phyloP scores from a whole-genome alignment of 2,113 vertebrate species.

The Aramus guarauna region DNA sequence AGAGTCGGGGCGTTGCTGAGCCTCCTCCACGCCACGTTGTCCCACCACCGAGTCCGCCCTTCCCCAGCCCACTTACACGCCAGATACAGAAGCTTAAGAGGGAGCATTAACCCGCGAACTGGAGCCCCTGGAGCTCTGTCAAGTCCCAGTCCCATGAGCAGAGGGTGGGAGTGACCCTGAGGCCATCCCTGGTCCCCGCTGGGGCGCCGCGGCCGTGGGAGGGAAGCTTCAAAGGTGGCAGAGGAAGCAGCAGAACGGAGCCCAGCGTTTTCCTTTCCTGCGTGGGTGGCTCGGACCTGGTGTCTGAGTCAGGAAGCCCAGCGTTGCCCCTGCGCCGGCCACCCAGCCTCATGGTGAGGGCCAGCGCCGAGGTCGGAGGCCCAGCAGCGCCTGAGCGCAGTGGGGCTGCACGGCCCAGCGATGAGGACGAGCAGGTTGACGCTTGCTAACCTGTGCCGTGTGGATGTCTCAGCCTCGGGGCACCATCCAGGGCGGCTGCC shows the following conservation, averaged over 20 bases:
- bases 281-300: not conserved
- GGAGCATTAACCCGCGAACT: not conserved
- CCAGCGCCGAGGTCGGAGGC: accelerated
- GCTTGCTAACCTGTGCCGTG: not conserved
- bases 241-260: not conserved
- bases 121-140: not conserved
- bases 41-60: not conserved
- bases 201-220: not conserved
- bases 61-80: not conserved
- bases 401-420: not conserved
- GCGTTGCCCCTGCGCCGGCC: not conserved
- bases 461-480: accelerated
- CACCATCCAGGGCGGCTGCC: accelerated
- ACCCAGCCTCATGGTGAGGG: not conserved
- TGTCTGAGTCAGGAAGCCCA: not conserved
- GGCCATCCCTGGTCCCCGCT: not conserved
- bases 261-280: not conserved
- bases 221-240: not conserved
- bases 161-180: not conserved
- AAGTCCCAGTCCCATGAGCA: not conserved
- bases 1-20: not conserved
- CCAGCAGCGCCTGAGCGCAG: accelerated
- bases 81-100: not conserved
- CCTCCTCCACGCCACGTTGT: not conserved
- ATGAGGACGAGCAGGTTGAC: accelerated